phyloP scores from a whole-genome alignment of 2,888 invertebrate genomes.

The Scaptomyza flava region DNA sequence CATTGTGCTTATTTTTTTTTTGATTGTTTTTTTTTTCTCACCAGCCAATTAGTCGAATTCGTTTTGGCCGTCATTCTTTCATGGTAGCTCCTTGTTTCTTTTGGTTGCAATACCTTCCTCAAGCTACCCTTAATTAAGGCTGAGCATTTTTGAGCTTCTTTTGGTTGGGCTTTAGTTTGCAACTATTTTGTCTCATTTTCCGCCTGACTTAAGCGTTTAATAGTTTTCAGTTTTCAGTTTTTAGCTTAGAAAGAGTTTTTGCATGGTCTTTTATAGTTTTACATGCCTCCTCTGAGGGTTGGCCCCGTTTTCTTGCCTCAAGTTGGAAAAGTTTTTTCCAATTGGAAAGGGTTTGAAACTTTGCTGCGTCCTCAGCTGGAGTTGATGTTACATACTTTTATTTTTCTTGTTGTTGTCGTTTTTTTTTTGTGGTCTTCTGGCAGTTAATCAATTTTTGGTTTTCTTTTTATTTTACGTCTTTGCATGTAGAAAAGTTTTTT shows the following conservation, averaged over 20 bases:
- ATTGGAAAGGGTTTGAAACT: slow-evolving; percentile 57
- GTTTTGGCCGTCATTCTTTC: slow-evolving; percentile 21
- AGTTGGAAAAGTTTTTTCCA: slow-evolving; percentile 61
- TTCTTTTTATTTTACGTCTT: slow-evolving; percentile 36
- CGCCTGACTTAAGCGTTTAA: slow-evolving; percentile 83
- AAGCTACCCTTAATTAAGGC: slow-evolving; percentile 67
- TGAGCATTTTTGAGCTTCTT: slow-evolving; percentile 42
- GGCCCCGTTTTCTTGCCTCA: slow-evolving; percentile 65
- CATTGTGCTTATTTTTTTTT: slow-evolving; percentile 35
- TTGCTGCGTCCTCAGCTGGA: slow-evolving; percentile 39
- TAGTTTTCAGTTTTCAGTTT: slow-evolving; percentile 75
- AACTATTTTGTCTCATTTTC: slow-evolving; percentile 83
- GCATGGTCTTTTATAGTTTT: slow-evolving; percentile 44
- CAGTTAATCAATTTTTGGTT: slow-evolving; percentile 75
- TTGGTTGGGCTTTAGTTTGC: slow-evolving; percentile 32
- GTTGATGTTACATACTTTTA: slow-evolving; percentile 30
- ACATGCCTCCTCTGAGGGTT: slow-evolving; percentile 33
- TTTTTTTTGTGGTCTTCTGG: slow-evolving; percentile 68
- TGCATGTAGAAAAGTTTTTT: slow-evolving; percentile 70
- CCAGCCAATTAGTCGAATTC: slow-evolving; percentile 64
- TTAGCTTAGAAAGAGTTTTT: slow-evolving; percentile 58
- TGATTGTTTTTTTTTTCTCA: slow-evolving; percentile 42
- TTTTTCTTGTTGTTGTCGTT: not conserved
- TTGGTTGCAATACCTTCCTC: slow-evolving; percentile 12
- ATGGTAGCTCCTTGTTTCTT: slow-evolving; percentile 5